Evolutionary conservation across 2,888 invertebrate species (phyloP), one percentile per base, ranked within the genome.

Genomic region (Drosophila merina): DNA sequence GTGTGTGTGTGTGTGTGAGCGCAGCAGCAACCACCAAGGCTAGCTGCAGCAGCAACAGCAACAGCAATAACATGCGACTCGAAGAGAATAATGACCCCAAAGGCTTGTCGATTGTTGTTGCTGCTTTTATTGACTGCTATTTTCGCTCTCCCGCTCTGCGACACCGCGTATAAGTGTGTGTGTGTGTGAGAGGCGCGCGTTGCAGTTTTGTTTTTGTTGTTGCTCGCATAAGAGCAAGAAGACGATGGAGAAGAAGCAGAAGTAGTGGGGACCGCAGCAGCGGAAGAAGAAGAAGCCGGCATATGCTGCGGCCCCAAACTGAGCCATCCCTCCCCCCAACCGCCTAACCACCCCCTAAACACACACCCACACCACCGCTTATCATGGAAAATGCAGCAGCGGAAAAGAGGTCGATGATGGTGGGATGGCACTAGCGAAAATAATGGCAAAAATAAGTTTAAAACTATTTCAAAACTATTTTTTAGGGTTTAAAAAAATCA

Each of bases 81-180:
- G 88, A 89, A 90, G 90, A 91, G 90, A 90, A 90, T 90, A 90
- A 90, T 90, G 90, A 90, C 90, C 90, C 91, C 90, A 90, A 90
- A 89, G 89, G 87, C 86, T 88, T 83, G 80, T 84, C 79, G 86
- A 77, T 86, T 72, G 64, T 50, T 78, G 72, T 57, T 76, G 74
- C 66, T 86, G 85, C 76, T 76, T 80, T 86, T 88, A 82, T 85
- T 87, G 84, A 85, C 87, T 87, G 86, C 85, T 79, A 77, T 78
- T 88, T 80, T 76, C 79, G 70, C 75, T 75, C 77, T 75, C 74
- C 68, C 62, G 64, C 74, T 67, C 49, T 40, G 48, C 52, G 49
- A 52, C 54, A 64, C 33, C 57, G 50, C 66, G 28, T 28, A 20
- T 28, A 33, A 51, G 50, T 42, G 8, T 55, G 28, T 56, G 50